Evolutionary conservation across 2,797 vertebrate genomes (phyloP).

Genomic region (Epinephelus awoara): DNA sequence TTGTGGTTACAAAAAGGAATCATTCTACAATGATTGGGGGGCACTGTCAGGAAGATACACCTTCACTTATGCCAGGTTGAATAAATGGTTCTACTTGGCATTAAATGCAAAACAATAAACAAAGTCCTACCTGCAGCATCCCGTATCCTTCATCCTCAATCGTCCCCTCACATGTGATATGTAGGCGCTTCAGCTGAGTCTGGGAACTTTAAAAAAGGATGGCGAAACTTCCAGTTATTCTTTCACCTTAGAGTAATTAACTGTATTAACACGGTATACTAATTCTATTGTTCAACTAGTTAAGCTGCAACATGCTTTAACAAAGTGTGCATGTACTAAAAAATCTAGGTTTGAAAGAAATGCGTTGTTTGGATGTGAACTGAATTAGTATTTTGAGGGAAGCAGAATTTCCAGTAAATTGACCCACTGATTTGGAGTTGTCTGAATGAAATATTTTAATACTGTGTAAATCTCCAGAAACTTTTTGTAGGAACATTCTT

Average conservation of each 20-base stretch:
- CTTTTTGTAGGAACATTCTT: background rate
- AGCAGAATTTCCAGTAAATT: background rate
- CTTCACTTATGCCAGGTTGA: background rate
- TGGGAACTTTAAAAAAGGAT: conserved; percentile 83
- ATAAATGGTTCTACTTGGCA: background rate
- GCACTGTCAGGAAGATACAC: background rate
- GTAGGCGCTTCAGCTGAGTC: conserved; percentile 89
- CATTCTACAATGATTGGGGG: background rate
- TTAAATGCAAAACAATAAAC: conserved; percentile 10
- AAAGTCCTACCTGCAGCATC: conserved; percentile 94
- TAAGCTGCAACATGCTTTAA: background rate
- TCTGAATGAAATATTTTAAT: background rate
- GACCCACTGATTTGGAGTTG: background rate
- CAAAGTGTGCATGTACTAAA: background rate
- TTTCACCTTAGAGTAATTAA: background rate
- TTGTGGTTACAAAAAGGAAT: conserved; percentile 3
- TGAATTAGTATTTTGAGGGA: background rate
- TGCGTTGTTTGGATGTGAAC: background rate
- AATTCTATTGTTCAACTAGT: too few relatives aligned
- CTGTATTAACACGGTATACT: background rate
- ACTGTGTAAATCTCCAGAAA: background rate
- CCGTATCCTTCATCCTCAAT: conserved; percentile 94
- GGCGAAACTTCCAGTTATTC: conserved; percentile 15
- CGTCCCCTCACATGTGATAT: conserved; percentile 94
- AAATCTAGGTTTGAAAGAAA: background rate